Conservation (phyloP, 1,140 invertebrate genomes). For the Cecropterus lyciades region DNA sequence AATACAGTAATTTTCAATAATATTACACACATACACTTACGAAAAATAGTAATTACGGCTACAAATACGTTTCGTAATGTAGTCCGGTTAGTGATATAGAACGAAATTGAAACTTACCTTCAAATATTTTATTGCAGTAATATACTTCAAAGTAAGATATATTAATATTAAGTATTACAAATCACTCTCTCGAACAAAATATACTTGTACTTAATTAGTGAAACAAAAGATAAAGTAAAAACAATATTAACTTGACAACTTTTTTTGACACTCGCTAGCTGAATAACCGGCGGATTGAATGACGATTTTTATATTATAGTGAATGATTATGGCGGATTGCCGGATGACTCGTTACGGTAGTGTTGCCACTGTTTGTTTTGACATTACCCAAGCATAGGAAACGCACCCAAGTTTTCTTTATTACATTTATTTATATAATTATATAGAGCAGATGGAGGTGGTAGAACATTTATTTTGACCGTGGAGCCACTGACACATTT, state of each 20-base stretch:
- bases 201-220: not conserved
- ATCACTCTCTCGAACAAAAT: not conserved
- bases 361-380: not conserved
- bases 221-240: not conserved
- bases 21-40: no score
- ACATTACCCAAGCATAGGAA: not conserved
- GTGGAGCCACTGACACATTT: no score
- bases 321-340: not conserved
- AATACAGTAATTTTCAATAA: no score
- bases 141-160: not conserved
- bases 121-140: not conserved
- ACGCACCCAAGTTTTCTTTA: no score
- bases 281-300: not conserved
- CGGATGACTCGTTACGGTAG: not conserved
- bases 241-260: not conserved
- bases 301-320: not conserved
- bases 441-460: no score
- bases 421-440: no score
- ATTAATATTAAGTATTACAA: not conserved
- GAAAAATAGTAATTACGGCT: no score
- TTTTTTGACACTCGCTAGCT: not conserved
- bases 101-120: not conserved
- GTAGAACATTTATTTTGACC: no score
- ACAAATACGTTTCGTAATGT: no score
- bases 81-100: not conserved